Evolutionary conservation across 2,113 vertebrate genomes (phyloP), one percentile per base, ranked within the genome.

Genomic region (Cheilinus undulatus): DNA sequence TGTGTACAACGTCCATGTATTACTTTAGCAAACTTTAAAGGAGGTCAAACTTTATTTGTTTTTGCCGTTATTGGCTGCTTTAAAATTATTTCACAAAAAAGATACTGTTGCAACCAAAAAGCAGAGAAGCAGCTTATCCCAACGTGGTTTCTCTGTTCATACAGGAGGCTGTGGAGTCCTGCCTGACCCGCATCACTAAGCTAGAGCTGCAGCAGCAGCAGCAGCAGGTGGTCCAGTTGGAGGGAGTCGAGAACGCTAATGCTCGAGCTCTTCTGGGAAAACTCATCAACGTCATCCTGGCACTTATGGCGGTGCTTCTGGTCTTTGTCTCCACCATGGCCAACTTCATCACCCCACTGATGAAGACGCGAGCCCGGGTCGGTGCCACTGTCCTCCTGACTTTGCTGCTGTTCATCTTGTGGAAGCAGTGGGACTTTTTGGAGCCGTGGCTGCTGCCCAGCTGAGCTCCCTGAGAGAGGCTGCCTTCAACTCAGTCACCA

Each of bases 141-240:
- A 53, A 13, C 38, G 5, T 42, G 38, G 15, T 19, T 42, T 42
- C 5, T 42, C 20, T 63, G 36, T 20, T 3, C 22, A 5, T 34
- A 1, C 92, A 99, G 97, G 97, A 99, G 81, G 97, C 97, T 0
- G 97, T 99, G 90, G 97, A 99, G 93, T 97, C 97, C 40, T 99
- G 97, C 80, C 93, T 98, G 90, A 99, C 98, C 0, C 95, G 97
- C 12, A 95, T 99, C 88, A 97, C 96, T 86, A 99, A 98, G 89
- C 92, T 99, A 92, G 98, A 99, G 89, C 92, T 99, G 38, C 98
- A 99, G 92, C 98, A 99, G 88, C 97, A 99, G 67, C 97, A 99
- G 93, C 97, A 99, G 89, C 97, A 99, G 80, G 97, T 98, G 52
- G 97, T 98, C 22, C 97, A 99, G 93, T 87, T 99, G 91, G 97